Conservation (phyloP, 2,113 vertebrate species). For the Pomatostomus ruficeps region DNA sequence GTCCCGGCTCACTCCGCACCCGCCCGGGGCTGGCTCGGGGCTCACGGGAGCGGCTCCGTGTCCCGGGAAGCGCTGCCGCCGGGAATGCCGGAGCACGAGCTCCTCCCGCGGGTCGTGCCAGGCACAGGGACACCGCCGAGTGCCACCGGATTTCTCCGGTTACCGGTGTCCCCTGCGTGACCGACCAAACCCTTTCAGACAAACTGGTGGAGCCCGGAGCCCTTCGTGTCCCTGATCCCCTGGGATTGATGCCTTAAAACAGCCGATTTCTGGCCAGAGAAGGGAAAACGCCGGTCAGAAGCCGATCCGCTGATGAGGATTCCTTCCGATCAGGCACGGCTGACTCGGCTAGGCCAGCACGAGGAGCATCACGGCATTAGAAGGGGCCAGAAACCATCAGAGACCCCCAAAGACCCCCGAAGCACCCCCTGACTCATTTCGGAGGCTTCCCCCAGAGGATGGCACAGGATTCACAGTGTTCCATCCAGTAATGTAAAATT, state of each 20-base stretch:
- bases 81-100: background rate
- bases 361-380: too few species aligned
- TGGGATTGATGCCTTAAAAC: background rate
- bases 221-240: background rate
- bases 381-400: too few species aligned
- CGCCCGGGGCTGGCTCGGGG: background rate
- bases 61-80: background rate
- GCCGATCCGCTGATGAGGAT: background rate
- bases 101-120: background rate
- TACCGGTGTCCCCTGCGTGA: background rate
- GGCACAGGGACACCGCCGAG: background rate
- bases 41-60: accelerated
- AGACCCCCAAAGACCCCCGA: background rate
- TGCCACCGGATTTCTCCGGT: background rate
- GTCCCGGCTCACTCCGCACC: accelerated
- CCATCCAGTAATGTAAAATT: background rate
- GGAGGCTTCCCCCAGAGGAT: background rate
- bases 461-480: too few species aligned
- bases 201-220: background rate
- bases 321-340: background rate
- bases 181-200: background rate
- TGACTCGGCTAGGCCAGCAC: background rate
- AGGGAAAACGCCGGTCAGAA: background rate
- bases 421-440: background rate
- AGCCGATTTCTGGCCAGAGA: background rate